Conservation (phyloP, 2,113 vertebrate genomes). For the Rutilus rutilus region DNA sequence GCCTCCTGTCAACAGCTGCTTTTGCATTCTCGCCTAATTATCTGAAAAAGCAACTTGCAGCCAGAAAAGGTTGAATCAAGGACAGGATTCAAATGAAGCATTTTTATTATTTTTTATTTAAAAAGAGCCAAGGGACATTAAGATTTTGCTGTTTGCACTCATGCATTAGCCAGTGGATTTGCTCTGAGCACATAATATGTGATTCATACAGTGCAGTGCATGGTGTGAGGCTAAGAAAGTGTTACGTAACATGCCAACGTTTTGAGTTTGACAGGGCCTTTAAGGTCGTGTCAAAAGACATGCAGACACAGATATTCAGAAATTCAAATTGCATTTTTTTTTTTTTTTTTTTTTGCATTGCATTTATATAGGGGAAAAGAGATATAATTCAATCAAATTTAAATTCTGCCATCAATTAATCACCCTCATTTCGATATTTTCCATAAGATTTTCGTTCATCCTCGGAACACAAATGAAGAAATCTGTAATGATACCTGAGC, state of each 20-base stretch:
- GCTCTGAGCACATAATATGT: not conserved
- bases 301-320: not conserved
- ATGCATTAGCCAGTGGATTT: not conserved
- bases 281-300: not conserved
- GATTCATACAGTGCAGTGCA: not conserved
- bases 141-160: not conserved
- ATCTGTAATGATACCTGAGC: no score
- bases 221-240: not conserved
- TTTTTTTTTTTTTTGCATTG: no score
- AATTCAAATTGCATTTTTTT: not conserved
- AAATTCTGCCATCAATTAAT: no score
- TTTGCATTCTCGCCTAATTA: slow-evolving; percentile 43
- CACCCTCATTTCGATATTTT: no score
- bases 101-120: not conserved
- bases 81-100: not conserved
- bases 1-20: slow-evolving; percentile 34
- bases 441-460: no score
- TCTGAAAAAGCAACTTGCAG: slow-evolving; percentile 23
- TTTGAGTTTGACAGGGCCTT: not conserved
- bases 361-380: not conserved
- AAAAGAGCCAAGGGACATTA: not conserved
- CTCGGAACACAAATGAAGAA: no score
- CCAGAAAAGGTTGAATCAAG: not conserved
- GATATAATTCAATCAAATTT: no score
- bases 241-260: not conserved